A percentile compares a stretch with the other conserved stretches of the same genome.
Evolutionary conservation across 1,140 invertebrate species (phyloP).

Genomic region (Pseudomyrmex pallidus): DNA sequence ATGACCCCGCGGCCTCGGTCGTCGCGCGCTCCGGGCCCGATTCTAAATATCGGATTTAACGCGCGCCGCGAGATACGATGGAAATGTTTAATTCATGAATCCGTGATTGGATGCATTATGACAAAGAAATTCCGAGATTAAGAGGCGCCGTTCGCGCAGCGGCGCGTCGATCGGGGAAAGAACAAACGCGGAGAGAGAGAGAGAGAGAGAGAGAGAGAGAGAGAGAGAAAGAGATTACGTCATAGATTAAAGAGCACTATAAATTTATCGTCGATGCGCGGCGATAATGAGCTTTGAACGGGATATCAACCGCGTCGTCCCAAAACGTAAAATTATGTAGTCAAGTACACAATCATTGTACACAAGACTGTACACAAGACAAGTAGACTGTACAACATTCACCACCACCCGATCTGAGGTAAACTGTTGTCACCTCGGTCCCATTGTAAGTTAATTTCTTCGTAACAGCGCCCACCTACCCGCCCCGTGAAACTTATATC

Average conservation of each 20-base stretch:
- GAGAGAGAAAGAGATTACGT: conserved; percentile 61
- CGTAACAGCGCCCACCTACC: conserved; percentile 29
- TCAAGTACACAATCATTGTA: conserved; percentile 32
- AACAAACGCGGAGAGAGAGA: conserved; percentile 51
- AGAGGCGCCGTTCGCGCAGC: conserved; percentile 66
- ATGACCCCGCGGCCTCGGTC: not conserved
- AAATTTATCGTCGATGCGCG: conserved; percentile 64
- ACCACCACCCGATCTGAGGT: conserved; percentile 4
- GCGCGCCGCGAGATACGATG: conserved; percentile 52
- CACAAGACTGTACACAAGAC: too few relatives aligned
- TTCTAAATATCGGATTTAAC: conserved; percentile 69
- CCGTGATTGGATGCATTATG: conserved; percentile 61
- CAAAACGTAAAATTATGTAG: conserved; percentile 73
- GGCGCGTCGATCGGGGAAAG: not conserved
- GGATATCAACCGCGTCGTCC: conserved; percentile 67
- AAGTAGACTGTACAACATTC: not conserved
- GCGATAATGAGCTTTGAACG: conserved; percentile 72
- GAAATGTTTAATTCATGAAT: conserved; percentile 60
- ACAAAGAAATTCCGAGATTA: conserved; percentile 71
- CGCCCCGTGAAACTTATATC: conserved; percentile 53
- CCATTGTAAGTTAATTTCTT: conserved; percentile 57
- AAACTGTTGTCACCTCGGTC: conserved; percentile 31
- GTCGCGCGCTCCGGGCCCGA: conserved; percentile 44
- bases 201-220: not conserved
- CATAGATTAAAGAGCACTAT: conserved; percentile 73